These are phyloP conservation scores for Apaloderma vittatum DNA, from an alignment of 2,113 vertebrate genomes.

Conservation along the genomic window DNA sequence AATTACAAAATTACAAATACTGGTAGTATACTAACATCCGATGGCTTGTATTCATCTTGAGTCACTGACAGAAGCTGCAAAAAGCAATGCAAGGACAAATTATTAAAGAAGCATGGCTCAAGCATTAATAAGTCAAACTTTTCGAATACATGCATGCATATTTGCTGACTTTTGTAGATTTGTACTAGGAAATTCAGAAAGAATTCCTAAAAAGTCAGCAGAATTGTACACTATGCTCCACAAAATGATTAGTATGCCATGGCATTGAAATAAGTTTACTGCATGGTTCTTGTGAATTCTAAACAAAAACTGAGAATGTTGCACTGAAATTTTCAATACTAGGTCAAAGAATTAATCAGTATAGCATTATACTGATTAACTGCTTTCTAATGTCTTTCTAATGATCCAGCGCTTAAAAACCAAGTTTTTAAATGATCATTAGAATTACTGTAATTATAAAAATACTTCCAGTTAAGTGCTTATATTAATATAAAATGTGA, in stretches of 20 bases:
- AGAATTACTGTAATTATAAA: slow-evolving; percentile 2
- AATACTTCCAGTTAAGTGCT: neutral
- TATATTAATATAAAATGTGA: neutral
- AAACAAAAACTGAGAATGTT: neutral
- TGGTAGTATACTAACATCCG: slow-evolving; percentile 91
- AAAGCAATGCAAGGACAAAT: slow-evolving; percentile 80
- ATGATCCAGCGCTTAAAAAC: slow-evolving; percentile 49
- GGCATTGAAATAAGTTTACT: neutral
- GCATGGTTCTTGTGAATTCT: neutral
- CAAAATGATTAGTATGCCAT: neutral
- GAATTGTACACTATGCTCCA: neutral
- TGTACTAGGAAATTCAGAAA: slow-evolving; percentile 29
- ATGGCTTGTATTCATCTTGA: slow-evolving; percentile 94
- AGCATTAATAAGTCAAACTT: slow-evolving; percentile 39
- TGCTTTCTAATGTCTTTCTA: slow-evolving; percentile 69
- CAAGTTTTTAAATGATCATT: slow-evolving; percentile 57
- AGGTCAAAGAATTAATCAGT: slow-evolving; percentile 55
- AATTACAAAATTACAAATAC: slow-evolving; percentile 45
- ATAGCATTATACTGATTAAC: slow-evolving; percentile 60
- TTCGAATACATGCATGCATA: neutral
- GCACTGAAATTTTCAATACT: neutral
- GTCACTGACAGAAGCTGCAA: slow-evolving; percentile 94
- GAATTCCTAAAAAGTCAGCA: slow-evolving; percentile 27
- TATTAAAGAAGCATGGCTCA: slow-evolving; percentile 71
- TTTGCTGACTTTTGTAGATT: neutral